A percentile compares a stretch with the other conserved stretches of the same genome.
phyloP scores from a whole-genome alignment of 2,888 invertebrate genomes.

The Pristionchus maxplancki region DNA sequence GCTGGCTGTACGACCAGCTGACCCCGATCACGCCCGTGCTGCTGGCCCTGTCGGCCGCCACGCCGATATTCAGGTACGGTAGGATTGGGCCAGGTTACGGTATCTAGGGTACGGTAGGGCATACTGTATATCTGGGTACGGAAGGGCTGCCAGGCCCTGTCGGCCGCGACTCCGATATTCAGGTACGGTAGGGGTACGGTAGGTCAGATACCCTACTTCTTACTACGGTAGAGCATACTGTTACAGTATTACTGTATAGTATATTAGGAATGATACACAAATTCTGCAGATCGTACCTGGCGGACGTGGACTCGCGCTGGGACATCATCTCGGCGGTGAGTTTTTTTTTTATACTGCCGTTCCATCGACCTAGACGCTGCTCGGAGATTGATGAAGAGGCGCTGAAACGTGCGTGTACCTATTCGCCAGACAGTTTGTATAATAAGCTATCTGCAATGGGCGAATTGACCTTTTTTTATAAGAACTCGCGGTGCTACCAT shows the following conservation, averaged over 20 bases:
- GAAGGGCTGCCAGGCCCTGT: too few species aligned
- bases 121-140: too few species aligned
- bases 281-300: conserved; percentile 83
- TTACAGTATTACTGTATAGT: too few species aligned
- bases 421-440: too few species aligned
- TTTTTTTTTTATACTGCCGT: not conserved
- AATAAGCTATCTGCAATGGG: too few species aligned
- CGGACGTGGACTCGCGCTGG: conserved; percentile 98
- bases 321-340: conserved; percentile 89
- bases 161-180: too few species aligned
- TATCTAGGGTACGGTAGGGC: too few species aligned
- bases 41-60: conserved; percentile 97
- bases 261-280: too few species aligned
- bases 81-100: not conserved
- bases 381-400: not conserved
- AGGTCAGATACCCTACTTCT: not conserved
- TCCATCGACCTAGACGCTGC: not conserved
- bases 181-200: not conserved
- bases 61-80: conserved; percentile 91
- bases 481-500: too few species aligned
- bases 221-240: not conserved
- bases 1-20: conserved; percentile 95
- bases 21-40: conserved; percentile 97
- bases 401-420: too few species aligned
- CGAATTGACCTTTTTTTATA: too few species aligned